phyloP scores from a whole-genome alignment of 1,140 invertebrate genomes.

The Hermetia illucens region DNA sequence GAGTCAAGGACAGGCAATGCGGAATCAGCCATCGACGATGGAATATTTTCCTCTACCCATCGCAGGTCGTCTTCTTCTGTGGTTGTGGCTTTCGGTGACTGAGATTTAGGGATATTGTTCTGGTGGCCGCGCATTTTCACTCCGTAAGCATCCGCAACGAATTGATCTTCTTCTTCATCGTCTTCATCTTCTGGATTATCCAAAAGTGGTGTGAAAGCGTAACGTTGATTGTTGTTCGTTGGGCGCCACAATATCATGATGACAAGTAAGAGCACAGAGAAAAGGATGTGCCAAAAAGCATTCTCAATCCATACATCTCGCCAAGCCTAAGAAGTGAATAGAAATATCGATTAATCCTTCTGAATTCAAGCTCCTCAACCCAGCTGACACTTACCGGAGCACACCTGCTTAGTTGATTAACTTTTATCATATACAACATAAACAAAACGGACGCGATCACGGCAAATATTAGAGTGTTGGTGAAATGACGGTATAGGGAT shows the following conservation, averaged over 20 bases:
- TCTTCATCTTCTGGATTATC: conserved; percentile 75
- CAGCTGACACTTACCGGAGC: conserved; percentile 41
- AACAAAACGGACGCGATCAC: conserved; percentile 78
- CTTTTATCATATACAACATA: conserved; percentile 82
- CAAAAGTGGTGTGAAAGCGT: conserved; percentile 82
- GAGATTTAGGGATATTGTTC: conserved; percentile 13
- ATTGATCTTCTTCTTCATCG: conserved; percentile 64
- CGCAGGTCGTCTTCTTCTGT: conserved; percentile 68
- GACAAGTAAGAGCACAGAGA: conserved; percentile 71
- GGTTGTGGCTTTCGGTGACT: conserved; percentile 26
- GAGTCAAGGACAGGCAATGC: conserved; percentile 73
- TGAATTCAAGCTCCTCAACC: background rate
- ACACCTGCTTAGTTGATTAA: conserved; percentile 53
- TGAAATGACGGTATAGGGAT: conserved; percentile 82
- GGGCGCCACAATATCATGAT: conserved; percentile 93
- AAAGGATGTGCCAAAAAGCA: conserved; percentile 87
- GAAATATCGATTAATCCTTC: background rate
- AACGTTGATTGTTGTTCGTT: conserved; percentile 88
- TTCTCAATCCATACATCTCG: conserved; percentile 85
- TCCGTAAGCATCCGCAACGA: conserved; percentile 73
- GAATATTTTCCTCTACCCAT: conserved; percentile 88
- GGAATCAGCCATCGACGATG: conserved; percentile 52
- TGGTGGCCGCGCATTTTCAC: conserved; percentile 54
- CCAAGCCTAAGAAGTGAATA: conserved; percentile 52
- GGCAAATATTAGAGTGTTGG: conserved; percentile 81